Evolutionary conservation across 2,888 invertebrate genomes (phyloP), one percentile per base, ranked within the genome.

Genomic region (Hanleya hanleyi): DNA sequence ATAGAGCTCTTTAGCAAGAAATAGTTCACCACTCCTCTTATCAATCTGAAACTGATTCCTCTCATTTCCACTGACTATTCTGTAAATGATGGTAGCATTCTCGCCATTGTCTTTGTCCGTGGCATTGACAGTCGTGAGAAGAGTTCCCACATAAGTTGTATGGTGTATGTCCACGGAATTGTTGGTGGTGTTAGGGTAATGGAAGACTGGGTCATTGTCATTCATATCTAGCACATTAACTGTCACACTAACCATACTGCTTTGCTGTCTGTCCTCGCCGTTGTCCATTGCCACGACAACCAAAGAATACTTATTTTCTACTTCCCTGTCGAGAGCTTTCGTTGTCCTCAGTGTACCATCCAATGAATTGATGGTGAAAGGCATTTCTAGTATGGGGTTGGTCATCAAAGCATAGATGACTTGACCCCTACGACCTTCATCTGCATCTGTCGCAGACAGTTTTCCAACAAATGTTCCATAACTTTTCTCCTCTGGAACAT

Each of bases 1-100:
- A 29, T 15, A 15, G 15, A 57, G 29, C 15, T 57, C 57, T 26
- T 26, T 57, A 15, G 29, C 57, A 12, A 57, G 57, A 32, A 57
- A 57, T 29, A 57, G 12, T 32, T 57, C 57, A 4, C 57, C 57
- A 57, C 57, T 57, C 29, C 12, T 57, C 32, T 57, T 29, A 26
- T 57, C 57, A 57, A 57, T 57, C 29, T 57, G 57, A 57, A 57
- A 57, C 26, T 57, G 22, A 22, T 57, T 57, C 29, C 29, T 22
- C 12, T 57, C 26, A 32, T 57, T 57, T 22, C 57, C 57, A 26
- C 57, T 57, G 29, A 57, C 57, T 1, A 57, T 57, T 18, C 32
- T 18, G 9, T 57, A 57, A 26, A 57, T 26, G 22, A 57, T 57
- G 2, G 57, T 57, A 29, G 57, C 57, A 26, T 57, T 57, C 9